A percentile compares a stretch with the other conserved stretches of the same genome.
Evolutionary conservation across 2,113 vertebrate genomes (phyloP).

Genomic region (Hemiprocne comata): DNA sequence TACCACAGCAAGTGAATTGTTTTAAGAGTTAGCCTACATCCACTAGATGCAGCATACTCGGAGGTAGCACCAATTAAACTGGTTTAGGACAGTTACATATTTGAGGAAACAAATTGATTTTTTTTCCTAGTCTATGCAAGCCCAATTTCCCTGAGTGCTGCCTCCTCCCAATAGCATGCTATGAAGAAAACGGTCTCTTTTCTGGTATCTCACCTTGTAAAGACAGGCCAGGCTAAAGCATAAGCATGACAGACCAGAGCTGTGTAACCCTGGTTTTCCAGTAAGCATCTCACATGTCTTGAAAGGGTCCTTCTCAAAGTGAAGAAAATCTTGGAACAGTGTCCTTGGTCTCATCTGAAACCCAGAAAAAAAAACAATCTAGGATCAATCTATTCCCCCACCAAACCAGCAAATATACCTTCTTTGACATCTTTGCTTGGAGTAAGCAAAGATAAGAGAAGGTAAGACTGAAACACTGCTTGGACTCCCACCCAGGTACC

Average conservation of each 20-base stretch:
- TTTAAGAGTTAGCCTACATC: not conserved
- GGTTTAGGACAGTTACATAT: not conserved
- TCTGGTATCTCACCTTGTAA: not conserved
- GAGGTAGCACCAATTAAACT: not conserved
- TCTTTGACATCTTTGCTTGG: not conserved
- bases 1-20: not conserved
- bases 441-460: not conserved
- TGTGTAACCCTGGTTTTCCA: not conserved
- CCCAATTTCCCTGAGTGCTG: not conserved
- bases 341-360: not conserved
- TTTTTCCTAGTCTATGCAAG: not conserved
- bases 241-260: not conserved
- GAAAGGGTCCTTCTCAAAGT: not conserved
- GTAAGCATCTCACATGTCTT: not conserved
- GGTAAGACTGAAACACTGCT: not conserved
- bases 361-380: too few species aligned
- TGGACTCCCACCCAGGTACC: not conserved
- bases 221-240: not conserved
- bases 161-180: not conserved
- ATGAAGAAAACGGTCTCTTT: not conserved
- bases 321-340: not conserved
- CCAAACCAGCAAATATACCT: not conserved
- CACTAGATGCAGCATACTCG: not conserved
- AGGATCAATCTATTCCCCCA: too few species aligned
- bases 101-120: not conserved